Evolutionary conservation across 2,797 vertebrate genomes (phyloP).

Genomic region (Prionace glauca): DNA sequence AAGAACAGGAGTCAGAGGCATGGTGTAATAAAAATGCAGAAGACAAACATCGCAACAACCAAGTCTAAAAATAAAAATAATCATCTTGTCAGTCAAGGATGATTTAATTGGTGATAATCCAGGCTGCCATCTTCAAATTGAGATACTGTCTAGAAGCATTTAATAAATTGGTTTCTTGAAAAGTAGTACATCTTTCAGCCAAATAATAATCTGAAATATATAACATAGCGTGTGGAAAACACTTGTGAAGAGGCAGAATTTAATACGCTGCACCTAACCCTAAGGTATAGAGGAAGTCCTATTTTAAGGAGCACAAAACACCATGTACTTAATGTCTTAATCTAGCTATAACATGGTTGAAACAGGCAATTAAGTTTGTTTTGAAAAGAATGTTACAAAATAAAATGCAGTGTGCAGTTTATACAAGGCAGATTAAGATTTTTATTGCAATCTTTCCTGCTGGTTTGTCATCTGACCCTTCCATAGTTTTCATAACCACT

Average conservation of each 20-base stretch:
- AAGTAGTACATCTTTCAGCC: not conserved
- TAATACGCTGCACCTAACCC: not conserved
- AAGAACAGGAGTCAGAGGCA: not conserved
- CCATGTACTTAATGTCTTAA: not conserved
- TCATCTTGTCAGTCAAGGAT: not conserved
- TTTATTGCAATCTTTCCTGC: not conserved
- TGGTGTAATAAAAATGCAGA: not conserved
- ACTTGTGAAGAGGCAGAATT: not conserved
- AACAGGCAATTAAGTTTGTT: not conserved
- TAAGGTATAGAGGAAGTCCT: not conserved
- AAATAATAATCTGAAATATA: not conserved
- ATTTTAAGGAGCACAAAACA: not conserved
- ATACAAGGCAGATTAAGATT: not conserved
- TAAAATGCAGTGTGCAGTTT: not conserved
- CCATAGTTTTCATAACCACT: not conserved
- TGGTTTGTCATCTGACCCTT: not conserved
- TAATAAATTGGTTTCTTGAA: not conserved
- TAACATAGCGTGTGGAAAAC: not conserved
- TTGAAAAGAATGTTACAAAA: not conserved
- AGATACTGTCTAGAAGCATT: not conserved
- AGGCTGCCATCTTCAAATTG: not conserved
- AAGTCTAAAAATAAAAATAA: not conserved
- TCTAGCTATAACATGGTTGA: too few relatives aligned
- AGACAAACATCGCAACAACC: not conserved
- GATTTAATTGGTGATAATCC: not conserved